phyloP scores from a whole-genome alignment of 2,797 vertebrate species.

The Podargus strigoides region DNA sequence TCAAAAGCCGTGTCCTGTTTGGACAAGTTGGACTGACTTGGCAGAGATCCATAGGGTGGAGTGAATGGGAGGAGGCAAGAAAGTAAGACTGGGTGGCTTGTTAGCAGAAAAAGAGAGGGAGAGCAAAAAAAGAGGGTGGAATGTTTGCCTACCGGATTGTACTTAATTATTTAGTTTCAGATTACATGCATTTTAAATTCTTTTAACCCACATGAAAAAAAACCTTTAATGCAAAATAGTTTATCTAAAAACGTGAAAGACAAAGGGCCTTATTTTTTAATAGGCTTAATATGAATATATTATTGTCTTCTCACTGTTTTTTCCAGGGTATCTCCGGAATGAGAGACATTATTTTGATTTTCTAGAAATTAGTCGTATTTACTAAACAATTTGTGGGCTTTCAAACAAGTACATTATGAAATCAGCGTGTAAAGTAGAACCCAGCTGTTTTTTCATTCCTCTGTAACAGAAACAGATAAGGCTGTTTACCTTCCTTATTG shows the following conservation, averaged over 20 bases:
- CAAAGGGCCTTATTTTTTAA: neutral
- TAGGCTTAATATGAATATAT: neutral
- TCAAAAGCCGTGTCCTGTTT: conserved; percentile 80
- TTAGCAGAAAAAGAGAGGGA: conserved; percentile 38
- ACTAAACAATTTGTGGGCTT: neutral
- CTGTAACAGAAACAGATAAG: neutral
- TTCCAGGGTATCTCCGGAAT: neutral
- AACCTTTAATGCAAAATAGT: conserved; percentile 50
- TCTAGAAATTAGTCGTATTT: conserved; percentile 2
- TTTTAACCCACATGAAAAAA: conserved; percentile 40
- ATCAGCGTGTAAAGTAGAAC: neutral
- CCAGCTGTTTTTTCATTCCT: neutral
- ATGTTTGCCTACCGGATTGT: conserved; percentile 70
- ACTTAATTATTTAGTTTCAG: conserved; percentile 70
- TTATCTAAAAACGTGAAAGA: neutral
- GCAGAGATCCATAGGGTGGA: conserved; percentile 74
- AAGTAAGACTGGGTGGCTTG: conserved; percentile 73
- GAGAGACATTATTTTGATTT: neutral
- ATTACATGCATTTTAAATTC: conserved; percentile 38
- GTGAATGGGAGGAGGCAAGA: conserved; percentile 75
- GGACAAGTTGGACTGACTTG: conserved; percentile 77
- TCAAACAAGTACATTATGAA: conserved; percentile 3
- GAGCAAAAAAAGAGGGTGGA: conserved; percentile 45
- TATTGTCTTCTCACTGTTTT: neutral
- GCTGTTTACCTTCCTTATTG: neutral